These are phyloP conservation scores for Pseudomugil tenellus DNA, from an alignment of 2,797 vertebrate species.

Conservation along the genomic window DNA sequence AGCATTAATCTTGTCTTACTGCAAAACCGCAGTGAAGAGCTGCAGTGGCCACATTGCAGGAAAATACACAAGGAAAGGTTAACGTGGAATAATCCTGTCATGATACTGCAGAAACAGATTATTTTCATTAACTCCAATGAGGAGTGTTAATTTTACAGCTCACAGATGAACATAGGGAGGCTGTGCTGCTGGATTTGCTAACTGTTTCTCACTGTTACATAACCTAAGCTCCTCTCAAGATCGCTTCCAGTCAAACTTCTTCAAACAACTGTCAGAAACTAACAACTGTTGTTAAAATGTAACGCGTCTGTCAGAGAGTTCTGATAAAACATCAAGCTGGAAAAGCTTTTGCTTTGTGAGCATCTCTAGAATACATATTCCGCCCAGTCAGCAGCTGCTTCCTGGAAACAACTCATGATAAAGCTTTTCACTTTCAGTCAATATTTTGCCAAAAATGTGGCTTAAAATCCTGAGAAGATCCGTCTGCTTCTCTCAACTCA, in stretches of 20 bases:
- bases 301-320: too few relatives aligned
- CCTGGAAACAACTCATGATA: neutral
- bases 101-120: constrained; percentile 24
- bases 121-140: constrained; percentile 34
- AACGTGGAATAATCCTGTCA: constrained; percentile 53
- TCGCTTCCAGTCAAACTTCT: neutral
- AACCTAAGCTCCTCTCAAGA: constrained; percentile 8
- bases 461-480: too few relatives aligned
- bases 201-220: constrained; percentile 33
- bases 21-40: constrained; percentile 43
- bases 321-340: too few relatives aligned
- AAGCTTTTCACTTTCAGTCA: too few relatives aligned
- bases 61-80: constrained; percentile 53
- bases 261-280: too few relatives aligned
- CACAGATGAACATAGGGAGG: neutral
- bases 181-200: neutral
- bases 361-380: too few relatives aligned
- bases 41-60: constrained; percentile 14
- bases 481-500: too few relatives aligned
- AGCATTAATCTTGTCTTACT: constrained; percentile 64
- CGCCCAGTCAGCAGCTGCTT: too few relatives aligned
- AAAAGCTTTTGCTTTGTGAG: too few relatives aligned
- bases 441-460: too few relatives aligned
- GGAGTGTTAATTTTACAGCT: constrained; percentile 45
- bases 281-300: too few relatives aligned